Evolutionary conservation across 2,113 vertebrate species (phyloP).

Genomic region (Anguilla rostrata): DNA sequence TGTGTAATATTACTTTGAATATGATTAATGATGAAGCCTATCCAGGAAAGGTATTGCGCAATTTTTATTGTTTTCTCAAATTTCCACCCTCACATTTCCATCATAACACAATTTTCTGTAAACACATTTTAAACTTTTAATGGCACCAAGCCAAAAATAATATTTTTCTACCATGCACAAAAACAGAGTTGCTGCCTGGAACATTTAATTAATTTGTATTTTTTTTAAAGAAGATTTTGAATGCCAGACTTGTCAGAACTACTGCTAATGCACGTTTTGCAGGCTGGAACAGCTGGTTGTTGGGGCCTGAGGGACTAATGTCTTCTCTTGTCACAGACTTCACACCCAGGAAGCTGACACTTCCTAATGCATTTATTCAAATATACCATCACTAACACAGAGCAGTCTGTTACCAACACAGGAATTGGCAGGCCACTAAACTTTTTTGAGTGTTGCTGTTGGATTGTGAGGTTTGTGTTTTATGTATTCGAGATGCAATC

Average conservation of each 20-base stretch:
- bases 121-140: neutral
- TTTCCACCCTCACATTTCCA: neutral
- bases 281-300: neutral
- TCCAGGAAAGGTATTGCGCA: neutral
- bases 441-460: neutral
- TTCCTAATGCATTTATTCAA: neutral
- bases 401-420: neutral
- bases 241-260: neutral
- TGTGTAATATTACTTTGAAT: neutral
- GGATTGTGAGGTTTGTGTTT: neutral
- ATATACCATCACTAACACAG: neutral
- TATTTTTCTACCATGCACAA: neutral
- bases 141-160: neutral
- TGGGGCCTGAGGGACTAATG: neutral
- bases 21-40: neutral
- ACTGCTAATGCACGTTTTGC: neutral
- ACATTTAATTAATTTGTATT: constrained; percentile 2
- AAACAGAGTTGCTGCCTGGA: neutral
- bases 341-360: constrained; percentile 3
- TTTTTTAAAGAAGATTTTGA: neutral
- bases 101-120: neutral
- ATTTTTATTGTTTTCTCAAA: neutral
- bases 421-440: neutral
- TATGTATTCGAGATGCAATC: neutral
- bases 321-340: neutral